Conservation (phyloP, 2,888 invertebrate genomes). For the Mythimna loreyi region DNA sequence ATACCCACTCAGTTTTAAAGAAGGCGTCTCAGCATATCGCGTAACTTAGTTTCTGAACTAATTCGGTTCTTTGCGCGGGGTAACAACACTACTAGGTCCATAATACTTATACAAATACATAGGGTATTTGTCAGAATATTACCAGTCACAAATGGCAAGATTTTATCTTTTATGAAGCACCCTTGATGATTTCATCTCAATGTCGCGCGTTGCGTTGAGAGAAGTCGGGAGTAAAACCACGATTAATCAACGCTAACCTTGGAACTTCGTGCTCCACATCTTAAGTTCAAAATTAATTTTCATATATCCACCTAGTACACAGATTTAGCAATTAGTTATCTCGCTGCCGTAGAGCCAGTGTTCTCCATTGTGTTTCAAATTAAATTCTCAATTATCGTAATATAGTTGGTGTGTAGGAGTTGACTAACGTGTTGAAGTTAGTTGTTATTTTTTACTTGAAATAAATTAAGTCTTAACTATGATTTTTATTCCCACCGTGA, state of each 20-base stretch:
- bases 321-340: constrained; percentile 66
- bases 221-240: constrained; percentile 71
- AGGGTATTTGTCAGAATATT: constrained; percentile 34
- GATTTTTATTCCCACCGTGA: not conserved
- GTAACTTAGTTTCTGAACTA: not conserved
- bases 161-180: constrained; percentile 65
- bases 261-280: constrained; percentile 76
- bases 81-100: constrained; percentile 37
- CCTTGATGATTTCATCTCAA: constrained; percentile 71
- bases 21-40: constrained; percentile 3
- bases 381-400: constrained; percentile 29
- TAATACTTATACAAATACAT: constrained; percentile 13
- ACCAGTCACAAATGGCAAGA: constrained; percentile 63
- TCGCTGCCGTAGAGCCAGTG: constrained; percentile 30
- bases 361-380: constrained; percentile 34
- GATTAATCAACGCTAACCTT: constrained; percentile 83
- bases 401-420: constrained; percentile 34
- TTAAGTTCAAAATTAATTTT: constrained; percentile 75
- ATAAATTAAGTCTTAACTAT: not conserved
- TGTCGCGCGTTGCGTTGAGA: constrained; percentile 64
- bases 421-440: constrained; percentile 8
- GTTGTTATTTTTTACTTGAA: not conserved
- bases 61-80: constrained; percentile 25
- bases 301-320: constrained; percentile 64
- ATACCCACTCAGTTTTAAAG: constrained; percentile 8